Percentiles rank a stretch among this genome's conserved stretches.
Conservation (phyloP, 2,888 invertebrate species). For the Ischnura elegans region DNA sequence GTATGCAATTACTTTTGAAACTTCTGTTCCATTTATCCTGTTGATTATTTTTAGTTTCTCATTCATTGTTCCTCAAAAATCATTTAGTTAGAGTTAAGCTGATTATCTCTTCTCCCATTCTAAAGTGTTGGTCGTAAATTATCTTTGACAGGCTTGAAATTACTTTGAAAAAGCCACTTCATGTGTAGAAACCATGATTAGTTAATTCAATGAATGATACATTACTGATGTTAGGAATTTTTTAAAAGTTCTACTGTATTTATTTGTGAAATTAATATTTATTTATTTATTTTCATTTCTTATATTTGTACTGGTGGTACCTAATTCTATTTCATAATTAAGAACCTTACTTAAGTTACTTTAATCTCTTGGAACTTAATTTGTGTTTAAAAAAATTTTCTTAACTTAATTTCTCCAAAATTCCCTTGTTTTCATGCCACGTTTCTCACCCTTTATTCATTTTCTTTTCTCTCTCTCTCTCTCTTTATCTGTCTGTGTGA, state of each 20-base stretch:
- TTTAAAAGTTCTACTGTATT: not conserved
- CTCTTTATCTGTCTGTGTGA: constrained; percentile 36
- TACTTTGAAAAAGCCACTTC: not conserved
- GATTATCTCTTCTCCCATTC: not conserved
- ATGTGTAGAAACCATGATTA: not conserved
- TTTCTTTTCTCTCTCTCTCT: constrained; percentile 38
- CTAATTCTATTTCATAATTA: too few species aligned
- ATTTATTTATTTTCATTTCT: not conserved
- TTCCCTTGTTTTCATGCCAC: constrained; percentile 26
- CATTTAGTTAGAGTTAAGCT: not conserved
- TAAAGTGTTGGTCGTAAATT: not conserved
- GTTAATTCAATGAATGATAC: not conserved
- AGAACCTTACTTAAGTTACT: not conserved
- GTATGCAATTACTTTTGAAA: not conserved
- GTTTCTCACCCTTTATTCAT: not conserved
- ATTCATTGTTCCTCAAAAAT: not conserved
- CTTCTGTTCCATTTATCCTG: not conserved
- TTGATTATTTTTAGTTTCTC: not conserved
- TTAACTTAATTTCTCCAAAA: constrained; percentile 21
- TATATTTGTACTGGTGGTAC: not conserved
- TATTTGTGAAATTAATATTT: not conserved
- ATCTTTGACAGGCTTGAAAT: not conserved
- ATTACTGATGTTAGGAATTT: not conserved
- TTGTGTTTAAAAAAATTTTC: constrained; percentile 25
- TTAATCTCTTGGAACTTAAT: not conserved